Percentiles rank a stretch among this genome's conserved stretches.
phyloP scores from a whole-genome alignment of 2,888 invertebrate genomes.

The Pinctada fucata region DNA sequence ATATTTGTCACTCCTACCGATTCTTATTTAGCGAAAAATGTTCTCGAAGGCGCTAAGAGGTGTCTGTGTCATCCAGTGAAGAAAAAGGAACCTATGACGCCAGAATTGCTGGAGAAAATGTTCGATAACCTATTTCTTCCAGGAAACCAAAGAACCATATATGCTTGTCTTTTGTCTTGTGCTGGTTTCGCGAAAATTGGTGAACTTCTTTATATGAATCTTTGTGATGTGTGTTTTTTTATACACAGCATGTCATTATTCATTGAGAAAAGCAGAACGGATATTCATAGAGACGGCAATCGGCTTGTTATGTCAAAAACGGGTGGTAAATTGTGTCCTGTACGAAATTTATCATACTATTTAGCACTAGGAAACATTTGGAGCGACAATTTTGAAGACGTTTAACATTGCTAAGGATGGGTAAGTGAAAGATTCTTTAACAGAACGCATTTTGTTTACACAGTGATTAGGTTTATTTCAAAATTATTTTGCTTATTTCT shows the following conservation, averaged over 20 bases:
- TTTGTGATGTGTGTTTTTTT: constrained; percentile 28
- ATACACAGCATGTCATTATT: constrained; percentile 21
- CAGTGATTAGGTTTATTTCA: too few relatives aligned
- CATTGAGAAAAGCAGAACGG: constrained; percentile 36
- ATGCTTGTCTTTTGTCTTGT: constrained; percentile 31
- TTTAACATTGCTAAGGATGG: too few relatives aligned
- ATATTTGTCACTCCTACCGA: too few relatives aligned
- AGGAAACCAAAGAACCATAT: constrained; percentile 41
- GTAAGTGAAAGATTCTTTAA: too few relatives aligned
- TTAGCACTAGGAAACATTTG: too few relatives aligned
- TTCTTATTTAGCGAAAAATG: constrained; percentile 32
- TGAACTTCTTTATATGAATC: constrained; percentile 31
- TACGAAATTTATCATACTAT: too few relatives aligned
- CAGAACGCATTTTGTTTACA: too few relatives aligned
- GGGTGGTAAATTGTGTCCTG: too few relatives aligned
- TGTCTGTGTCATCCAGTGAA: constrained; percentile 19
- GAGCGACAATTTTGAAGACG: too few relatives aligned
- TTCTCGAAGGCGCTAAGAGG: constrained; percentile 36
- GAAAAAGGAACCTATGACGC: constrained; percentile 38
- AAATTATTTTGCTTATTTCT: too few relatives aligned
- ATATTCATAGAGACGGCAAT: constrained; percentile 30
- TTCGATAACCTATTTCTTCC: too few relatives aligned
- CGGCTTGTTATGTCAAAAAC: constrained; percentile 30
- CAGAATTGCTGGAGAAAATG: too few relatives aligned
- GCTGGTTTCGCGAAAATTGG: constrained; percentile 40